These are phyloP conservation scores for Holothuria scabra DNA, from an alignment of 53 echinoderm and acorn worm genomes.

Conservation along the genomic window DNA sequence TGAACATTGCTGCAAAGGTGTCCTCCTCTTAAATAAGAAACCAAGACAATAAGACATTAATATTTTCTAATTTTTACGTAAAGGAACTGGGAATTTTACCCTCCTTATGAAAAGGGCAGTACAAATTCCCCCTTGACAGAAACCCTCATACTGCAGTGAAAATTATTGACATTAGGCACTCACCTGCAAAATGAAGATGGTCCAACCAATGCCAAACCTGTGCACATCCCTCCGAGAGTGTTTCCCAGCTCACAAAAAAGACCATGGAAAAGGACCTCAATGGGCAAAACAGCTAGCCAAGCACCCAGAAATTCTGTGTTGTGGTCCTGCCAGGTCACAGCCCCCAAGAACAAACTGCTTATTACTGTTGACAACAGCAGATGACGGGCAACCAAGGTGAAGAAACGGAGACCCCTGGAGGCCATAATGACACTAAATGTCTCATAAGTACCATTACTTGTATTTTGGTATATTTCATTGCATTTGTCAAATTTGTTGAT, in stretches of 20 bases:
- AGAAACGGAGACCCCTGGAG: conserved; percentile 83
- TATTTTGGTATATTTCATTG: conserved; percentile 64
- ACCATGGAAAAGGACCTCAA: conserved; percentile 86
- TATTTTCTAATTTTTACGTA: too few species aligned
- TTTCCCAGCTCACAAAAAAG: conserved; percentile 85
- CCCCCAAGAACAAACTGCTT: conserved; percentile 80
- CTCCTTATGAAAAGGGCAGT: too few species aligned
- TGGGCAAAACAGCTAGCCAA: conserved; percentile 65
- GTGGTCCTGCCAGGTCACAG: conserved; percentile 92
- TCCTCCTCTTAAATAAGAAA: too few species aligned
- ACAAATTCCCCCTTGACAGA: too few species aligned
- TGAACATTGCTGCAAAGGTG: too few species aligned
- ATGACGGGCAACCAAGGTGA: conserved; percentile 79
- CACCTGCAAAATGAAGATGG: conserved; percentile 96
- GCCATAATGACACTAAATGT: conserved; percentile 90
- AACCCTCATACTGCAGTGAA: too few species aligned
- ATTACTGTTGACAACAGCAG: conserved; percentile 71
- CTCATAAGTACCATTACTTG: conserved; percentile 67
- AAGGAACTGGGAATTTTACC: too few species aligned
- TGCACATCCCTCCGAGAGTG: conserved; percentile 88
- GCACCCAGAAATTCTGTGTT: conserved; percentile 88
- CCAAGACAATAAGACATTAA: too few species aligned
- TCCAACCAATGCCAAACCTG: conserved; percentile 88
- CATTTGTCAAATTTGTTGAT: conserved; percentile 84
- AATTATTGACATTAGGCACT: neutral